Conservation (phyloP, 2,888 invertebrate genomes). For the Apamea crenata region DNA sequence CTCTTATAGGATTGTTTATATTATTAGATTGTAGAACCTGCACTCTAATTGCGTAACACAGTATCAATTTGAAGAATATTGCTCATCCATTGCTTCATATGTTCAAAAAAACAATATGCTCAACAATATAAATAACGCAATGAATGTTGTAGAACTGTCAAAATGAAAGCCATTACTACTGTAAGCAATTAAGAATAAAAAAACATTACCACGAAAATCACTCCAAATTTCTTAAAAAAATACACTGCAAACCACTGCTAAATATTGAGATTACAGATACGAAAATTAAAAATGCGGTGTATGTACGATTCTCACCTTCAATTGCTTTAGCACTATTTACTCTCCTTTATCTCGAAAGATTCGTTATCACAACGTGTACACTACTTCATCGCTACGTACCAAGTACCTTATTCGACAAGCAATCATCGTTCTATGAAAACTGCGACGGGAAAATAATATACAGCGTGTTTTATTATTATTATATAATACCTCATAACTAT, state of each 20-base stretch:
- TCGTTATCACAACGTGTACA: slow-evolving; percentile 59
- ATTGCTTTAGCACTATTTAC: slow-evolving; percentile 48
- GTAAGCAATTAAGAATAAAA: neutral
- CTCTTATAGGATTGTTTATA: too few species aligned
- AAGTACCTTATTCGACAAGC: slow-evolving; percentile 58
- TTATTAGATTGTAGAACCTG: too few species aligned
- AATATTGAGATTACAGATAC: neutral
- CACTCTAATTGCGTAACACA: too few species aligned
- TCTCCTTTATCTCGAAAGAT: slow-evolving; percentile 58
- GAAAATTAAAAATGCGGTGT: neutral
- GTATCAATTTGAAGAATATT: too few species aligned
- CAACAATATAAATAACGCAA: too few species aligned
- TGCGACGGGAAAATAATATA: slow-evolving; percentile 18
- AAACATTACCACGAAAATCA: neutral
- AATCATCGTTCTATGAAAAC: slow-evolving; percentile 43
- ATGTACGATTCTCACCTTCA: slow-evolving; percentile 42
- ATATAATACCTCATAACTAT: neutral
- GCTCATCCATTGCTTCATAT: too few species aligned
- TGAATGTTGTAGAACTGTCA: too few species aligned
- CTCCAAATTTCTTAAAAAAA: neutral
- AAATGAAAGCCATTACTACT: too few species aligned
- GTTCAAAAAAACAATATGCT: too few species aligned
- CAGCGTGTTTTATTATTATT: slow-evolving; percentile 24
- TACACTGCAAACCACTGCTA: neutral
- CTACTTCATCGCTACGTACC: slow-evolving; percentile 34